Percentiles rank a stretch among this genome's conserved stretches.
Evolutionary conservation across 2,888 invertebrate genomes (phyloP).

Genomic region (Colostygia pectinataria): DNA sequence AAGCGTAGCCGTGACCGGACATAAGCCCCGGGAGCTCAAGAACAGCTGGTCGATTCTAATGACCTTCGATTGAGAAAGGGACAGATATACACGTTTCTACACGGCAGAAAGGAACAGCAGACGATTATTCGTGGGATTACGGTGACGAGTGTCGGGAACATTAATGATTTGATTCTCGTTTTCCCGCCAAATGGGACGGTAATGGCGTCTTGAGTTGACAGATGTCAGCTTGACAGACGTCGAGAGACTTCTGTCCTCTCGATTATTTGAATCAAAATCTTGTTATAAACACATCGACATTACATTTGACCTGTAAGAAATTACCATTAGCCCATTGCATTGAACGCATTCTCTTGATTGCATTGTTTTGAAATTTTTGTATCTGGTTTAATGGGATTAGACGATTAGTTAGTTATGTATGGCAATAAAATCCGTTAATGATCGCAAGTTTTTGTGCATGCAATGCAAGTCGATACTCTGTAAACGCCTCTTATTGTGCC

Average conservation of each 20-base stretch:
- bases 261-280: constrained; percentile 30
- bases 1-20: constrained; percentile 2
- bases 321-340: too few species aligned
- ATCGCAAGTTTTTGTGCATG: too few species aligned
- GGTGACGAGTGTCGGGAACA: constrained; percentile 58
- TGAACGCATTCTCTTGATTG: too few species aligned
- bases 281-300: constrained; percentile 1
- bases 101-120: constrained; percentile 36
- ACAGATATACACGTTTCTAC: constrained; percentile 36
- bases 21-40: constrained; percentile 14
- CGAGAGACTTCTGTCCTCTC: constrained; percentile 38
- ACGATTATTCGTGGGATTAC: constrained; percentile 57
- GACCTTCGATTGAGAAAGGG: constrained; percentile 59
- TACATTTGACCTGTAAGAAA: too few species aligned
- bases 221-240: constrained; percentile 50
- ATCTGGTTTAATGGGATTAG: too few species aligned
- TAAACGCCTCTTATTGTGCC: too few species aligned
- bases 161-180: constrained; percentile 51
- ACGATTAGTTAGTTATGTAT: too few species aligned
- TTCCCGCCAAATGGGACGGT: constrained; percentile 51
- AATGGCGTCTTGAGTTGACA: constrained; percentile 72
- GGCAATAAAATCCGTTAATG: too few species aligned
- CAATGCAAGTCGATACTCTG: too few species aligned
- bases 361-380: too few species aligned
- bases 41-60: constrained; percentile 39